Base-by-base conservation (phyloP, 92 coral and sea anemone species). In the Plumapathes pennacea region DNA sequence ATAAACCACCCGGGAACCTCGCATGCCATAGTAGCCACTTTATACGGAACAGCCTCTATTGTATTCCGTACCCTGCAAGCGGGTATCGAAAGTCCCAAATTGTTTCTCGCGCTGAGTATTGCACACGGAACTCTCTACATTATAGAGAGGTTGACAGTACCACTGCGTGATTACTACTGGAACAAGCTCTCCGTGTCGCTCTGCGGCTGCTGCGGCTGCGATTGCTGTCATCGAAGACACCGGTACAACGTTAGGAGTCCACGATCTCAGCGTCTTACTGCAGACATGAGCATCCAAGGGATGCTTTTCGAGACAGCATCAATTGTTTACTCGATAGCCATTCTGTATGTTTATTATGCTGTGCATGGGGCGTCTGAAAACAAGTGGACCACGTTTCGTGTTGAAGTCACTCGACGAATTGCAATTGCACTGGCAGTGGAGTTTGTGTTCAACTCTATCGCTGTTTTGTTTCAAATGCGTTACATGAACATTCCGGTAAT, bases 1-100 rank as follows among this genome's bases (percentile, higher is more conserved):
- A 48, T 76, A 28, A 51, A 48, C 42, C 74, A 82, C 25, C 84
- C 84, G 28, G 83, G 77, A 22, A 62, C 78, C 0, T 34, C 73
- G 1, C 47, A 67, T 48, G 69, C 62, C 33, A 61, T 82, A 30
- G 79, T 69, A 18, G 75, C 67, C 12, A 57, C 52, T 20, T 30
- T 76, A 26, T 78, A 64, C 53, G 82, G 78, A 1, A 42, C 62
- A 17, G 40, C 69, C 17, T 67, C 82, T 0, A 48, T 59, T 23
- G 65, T 82, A 9, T 82, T 76, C 44, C 83, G 89, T 4, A 64
- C 69, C 47, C 59, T 82, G 83, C 89, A 82, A 43, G 89, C 89
- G 10, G 74, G 76, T 18, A 51, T 82, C 25, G 68, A 65, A 8
- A 76, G 69, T 18, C 54, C 68, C 15, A 71, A 18, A 25, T 22